phyloP scores from a whole-genome alignment of 35 echinoderm and acorn worm species.

The Lytechinus variegatus region DNA sequence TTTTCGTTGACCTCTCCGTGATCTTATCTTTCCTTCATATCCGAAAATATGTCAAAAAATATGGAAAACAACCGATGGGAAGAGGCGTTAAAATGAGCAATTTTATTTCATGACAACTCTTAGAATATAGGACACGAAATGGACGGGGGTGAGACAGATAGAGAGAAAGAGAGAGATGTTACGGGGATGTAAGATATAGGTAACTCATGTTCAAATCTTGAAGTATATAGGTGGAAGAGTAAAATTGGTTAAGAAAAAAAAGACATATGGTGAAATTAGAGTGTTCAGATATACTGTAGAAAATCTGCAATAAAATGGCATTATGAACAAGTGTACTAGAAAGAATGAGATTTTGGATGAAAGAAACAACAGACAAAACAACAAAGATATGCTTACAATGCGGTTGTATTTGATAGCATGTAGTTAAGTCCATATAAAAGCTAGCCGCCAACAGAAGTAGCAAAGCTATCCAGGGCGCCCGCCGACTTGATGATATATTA shows the following conservation, averaged over 20 bases:
- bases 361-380: neutral
- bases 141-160: neutral
- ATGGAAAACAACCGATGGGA: neutral
- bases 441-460: neutral
- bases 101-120: neutral
- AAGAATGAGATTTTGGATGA: neutral
- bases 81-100: neutral
- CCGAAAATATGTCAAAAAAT: conserved; percentile 3
- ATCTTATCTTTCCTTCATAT: neutral
- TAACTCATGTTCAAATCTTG: neutral
- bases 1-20: neutral
- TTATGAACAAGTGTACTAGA: neutral
- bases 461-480: neutral
- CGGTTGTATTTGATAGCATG: neutral
- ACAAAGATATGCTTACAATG: neutral
- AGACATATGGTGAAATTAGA: neutral
- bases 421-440: neutral
- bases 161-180: neutral
- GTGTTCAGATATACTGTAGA: neutral
- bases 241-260: neutral
- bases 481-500: conserved; percentile 2
- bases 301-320: neutral
- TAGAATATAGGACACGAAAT: neutral
- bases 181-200: neutral
- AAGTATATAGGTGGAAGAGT: neutral